phyloP scores from a whole-genome alignment of 1,140 invertebrate species.

The Venturia canescens region DNA sequence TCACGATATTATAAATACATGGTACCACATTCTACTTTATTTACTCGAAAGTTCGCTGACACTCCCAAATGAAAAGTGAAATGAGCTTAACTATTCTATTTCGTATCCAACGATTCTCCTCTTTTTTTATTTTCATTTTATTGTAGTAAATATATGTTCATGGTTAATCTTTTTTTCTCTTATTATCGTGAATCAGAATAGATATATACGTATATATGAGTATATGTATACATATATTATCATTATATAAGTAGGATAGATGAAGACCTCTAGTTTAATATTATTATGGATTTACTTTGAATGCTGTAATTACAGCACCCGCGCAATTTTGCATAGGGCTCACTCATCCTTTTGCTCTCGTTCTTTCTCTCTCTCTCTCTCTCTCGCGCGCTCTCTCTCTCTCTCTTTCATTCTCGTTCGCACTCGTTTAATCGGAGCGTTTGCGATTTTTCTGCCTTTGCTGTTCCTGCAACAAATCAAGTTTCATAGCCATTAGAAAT shows the following conservation, averaged over 20 bases:
- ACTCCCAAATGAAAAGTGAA: neutral
- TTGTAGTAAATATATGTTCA: constrained; percentile 52
- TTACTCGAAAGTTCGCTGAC: neutral
- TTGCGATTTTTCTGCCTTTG: constrained; percentile 65
- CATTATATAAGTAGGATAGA: constrained; percentile 69
- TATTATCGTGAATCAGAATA: constrained; percentile 46
- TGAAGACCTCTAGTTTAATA: constrained; percentile 73
- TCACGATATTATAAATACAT: constrained; percentile 8
- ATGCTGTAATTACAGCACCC: constrained; percentile 55
- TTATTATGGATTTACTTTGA: constrained; percentile 73
- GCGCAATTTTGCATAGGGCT: constrained; percentile 27
- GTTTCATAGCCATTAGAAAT: constrained; percentile 24
- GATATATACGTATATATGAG: constrained; percentile 56
- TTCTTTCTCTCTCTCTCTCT: constrained; percentile 32
- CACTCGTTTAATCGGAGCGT: constrained; percentile 57
- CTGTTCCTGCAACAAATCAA: constrained; percentile 65
- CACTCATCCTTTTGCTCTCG: constrained; percentile 12
- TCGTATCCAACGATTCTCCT: constrained; percentile 24
- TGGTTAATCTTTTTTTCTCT: constrained; percentile 45
- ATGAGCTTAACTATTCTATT: constrained; percentile 38
- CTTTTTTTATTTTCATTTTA: constrained; percentile 38
- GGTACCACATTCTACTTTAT: neutral
- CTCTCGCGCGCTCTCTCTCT: constrained; percentile 40
- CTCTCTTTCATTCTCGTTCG: neutral
- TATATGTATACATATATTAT: constrained; percentile 59